phyloP scores from a whole-genome alignment of 2,797 vertebrate genomes.

The Scarus forsteni region DNA sequence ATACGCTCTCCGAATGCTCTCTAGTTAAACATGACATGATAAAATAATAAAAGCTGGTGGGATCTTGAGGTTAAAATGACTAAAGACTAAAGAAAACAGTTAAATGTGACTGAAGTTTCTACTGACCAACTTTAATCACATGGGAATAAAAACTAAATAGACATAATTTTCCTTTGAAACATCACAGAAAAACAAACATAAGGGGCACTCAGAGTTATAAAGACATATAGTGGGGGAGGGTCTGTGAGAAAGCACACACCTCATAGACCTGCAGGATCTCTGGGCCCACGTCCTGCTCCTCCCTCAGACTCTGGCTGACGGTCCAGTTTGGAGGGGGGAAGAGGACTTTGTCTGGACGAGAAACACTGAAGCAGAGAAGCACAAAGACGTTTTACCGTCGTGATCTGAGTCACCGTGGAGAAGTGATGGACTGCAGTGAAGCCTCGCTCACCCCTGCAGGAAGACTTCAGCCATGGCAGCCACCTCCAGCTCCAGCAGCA shows the following conservation, averaged over 20 bases:
- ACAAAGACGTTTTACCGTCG: neutral
- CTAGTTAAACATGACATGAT: too few species aligned
- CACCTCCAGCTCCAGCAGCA: constrained; percentile 84
- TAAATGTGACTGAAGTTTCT: too few species aligned
- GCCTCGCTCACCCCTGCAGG: constrained; percentile 87
- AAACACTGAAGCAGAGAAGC: constrained; percentile 81
- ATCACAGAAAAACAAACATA: too few species aligned
- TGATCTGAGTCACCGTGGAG: neutral
- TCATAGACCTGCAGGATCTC: constrained; percentile 91
- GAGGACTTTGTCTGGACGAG: constrained; percentile 88
- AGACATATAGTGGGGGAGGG: neutral
- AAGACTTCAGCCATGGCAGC: constrained; percentile 86
- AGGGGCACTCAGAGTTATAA: too few species aligned
- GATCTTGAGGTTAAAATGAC: too few species aligned
- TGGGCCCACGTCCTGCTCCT: constrained; percentile 89
- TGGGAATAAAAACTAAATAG: too few species aligned
- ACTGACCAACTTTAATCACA: too few species aligned
- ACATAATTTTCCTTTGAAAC: too few species aligned
- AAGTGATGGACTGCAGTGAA: neutral
- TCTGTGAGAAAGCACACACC: constrained; percentile 69
- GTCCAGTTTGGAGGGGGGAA: constrained; percentile 88
- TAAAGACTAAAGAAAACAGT: too few species aligned
- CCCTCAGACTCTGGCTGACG: constrained; percentile 69
- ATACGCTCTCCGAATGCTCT: too few species aligned
- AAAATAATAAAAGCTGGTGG: too few species aligned